Evolutionary conservation across 1,140 invertebrate species (phyloP).

Genomic region (Bombyx mandarina): DNA sequence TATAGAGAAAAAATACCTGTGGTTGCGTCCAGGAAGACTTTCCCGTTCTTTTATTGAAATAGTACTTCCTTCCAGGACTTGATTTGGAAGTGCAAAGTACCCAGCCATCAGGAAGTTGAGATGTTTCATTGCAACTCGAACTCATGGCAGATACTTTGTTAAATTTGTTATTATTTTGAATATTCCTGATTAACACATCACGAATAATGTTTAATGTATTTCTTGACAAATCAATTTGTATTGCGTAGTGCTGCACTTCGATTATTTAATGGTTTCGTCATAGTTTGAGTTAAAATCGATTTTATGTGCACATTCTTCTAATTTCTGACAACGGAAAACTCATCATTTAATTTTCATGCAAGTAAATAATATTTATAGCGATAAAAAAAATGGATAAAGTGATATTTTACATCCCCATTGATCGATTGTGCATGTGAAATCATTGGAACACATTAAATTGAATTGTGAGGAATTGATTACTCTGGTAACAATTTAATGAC

Average conservation of each 20-base stretch:
- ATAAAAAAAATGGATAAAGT: too few species aligned
- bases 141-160: constrained; percentile 31
- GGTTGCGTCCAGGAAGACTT: constrained; percentile 60
- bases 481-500: too few species aligned
- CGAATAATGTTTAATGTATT: not conserved
- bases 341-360: too few species aligned
- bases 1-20: constrained; percentile 34
- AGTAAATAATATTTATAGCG: too few species aligned
- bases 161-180: constrained; percentile 15
- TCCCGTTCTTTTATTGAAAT: constrained; percentile 58
- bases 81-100: constrained; percentile 53
- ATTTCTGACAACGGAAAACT: too few species aligned
- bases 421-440: too few species aligned
- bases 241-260: constrained; percentile 3
- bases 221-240: constrained; percentile 25
- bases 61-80: constrained; percentile 58
- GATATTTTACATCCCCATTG: too few species aligned
- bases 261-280: too few species aligned
- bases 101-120: constrained; percentile 49
- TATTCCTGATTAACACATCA: constrained; percentile 7
- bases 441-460: too few species aligned
- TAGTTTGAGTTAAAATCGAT: too few species aligned
- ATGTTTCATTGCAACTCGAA: constrained; percentile 31
- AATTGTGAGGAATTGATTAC: too few species aligned
- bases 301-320: too few species aligned